These are phyloP conservation scores for Amazona guildingii DNA, from an alignment of 2,113 vertebrate species.

Conservation along the genomic window DNA sequence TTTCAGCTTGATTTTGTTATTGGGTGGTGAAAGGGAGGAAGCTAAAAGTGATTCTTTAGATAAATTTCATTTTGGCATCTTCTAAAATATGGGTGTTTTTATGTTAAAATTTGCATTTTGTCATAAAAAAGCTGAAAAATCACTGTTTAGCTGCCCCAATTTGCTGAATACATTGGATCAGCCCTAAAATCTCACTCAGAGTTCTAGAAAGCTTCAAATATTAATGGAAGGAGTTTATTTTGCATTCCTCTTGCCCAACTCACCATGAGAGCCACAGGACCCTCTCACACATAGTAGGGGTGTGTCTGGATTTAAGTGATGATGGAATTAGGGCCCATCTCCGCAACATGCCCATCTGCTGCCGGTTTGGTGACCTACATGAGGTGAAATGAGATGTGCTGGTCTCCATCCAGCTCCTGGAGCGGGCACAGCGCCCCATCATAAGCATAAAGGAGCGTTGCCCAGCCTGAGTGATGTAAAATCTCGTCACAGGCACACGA, in stretches of 20 bases:
- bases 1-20: background rate
- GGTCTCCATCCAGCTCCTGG: background rate
- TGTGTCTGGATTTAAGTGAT: background rate
- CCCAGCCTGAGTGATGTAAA: background rate
- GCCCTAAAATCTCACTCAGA: accelerated
- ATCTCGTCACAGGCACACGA: accelerated
- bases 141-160: accelerated
- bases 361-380: background rate
- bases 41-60: background rate
- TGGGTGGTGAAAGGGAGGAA: background rate
- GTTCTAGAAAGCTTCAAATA: background rate
- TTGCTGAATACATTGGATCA: background rate
- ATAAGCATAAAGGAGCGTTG: background rate
- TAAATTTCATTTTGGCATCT: background rate
- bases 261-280: background rate
- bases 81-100: background rate
- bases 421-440: accelerated
- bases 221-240: background rate
- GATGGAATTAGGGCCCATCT: conserved; percentile 48
- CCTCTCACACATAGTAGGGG: background rate
- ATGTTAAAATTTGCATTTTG: background rate
- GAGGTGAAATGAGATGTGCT: conserved; percentile 12
- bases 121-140: background rate
- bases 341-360: conserved; percentile 39
- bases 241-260: too few species aligned